Evolutionary conservation across 2,113 vertebrate species (phyloP).

Genomic region (Zapus hudsonius): DNA sequence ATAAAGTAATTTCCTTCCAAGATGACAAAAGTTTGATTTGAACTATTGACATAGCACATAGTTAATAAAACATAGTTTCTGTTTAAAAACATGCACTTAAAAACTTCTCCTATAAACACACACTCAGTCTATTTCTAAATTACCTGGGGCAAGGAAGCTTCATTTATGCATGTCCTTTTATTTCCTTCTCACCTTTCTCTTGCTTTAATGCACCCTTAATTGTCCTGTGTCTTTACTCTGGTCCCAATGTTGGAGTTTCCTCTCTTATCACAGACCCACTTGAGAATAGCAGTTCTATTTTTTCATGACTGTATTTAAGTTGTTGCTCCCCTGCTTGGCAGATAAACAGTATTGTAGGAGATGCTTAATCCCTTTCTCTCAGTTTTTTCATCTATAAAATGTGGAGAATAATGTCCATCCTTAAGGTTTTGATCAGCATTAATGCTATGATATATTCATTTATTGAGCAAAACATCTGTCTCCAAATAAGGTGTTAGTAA

Average conservation of each 20-base stretch:
- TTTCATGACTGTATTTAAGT: background rate
- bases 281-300: background rate
- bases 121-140: conserved; percentile 46
- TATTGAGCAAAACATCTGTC: background rate
- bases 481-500: background rate
- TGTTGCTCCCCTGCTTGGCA: background rate
- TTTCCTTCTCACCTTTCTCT: conserved; percentile 14
- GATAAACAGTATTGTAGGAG: background rate
- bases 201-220: background rate
- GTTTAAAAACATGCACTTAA: conserved; percentile 59
- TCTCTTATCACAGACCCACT: background rate
- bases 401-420: background rate
- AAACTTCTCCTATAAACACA: background rate
- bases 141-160: background rate
- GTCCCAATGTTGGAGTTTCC: background rate
- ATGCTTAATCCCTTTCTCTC: background rate
- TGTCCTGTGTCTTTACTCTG: background rate
- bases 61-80: conserved; percentile 47
- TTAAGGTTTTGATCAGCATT: background rate
- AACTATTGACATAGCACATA: background rate
- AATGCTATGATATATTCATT: background rate
- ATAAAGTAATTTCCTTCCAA: conserved; percentile 18
- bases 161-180: background rate
- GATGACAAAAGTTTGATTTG: conserved; percentile 13
- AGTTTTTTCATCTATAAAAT: background rate